These are phyloP conservation scores for Cerceris ruficornis DNA, from an alignment of 2,888 invertebrate genomes.

Conservation along the genomic window DNA sequence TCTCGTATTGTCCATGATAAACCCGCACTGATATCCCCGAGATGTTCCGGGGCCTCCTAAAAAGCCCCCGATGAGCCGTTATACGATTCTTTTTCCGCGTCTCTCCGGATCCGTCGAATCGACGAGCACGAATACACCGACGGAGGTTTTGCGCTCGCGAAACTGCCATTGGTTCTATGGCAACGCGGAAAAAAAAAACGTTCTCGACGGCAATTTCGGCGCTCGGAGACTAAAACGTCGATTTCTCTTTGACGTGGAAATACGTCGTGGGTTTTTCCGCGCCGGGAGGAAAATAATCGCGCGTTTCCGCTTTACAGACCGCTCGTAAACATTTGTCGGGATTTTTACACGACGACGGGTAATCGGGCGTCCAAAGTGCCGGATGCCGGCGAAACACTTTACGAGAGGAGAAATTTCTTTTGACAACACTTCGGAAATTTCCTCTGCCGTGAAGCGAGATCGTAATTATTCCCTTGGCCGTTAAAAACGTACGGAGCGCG, in stretches of 20 bases:
- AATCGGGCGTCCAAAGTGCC: slow-evolving; percentile 6
- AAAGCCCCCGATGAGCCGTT: slow-evolving; percentile 73
- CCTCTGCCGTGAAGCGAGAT: slow-evolving; percentile 47
- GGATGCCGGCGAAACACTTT: slow-evolving; percentile 15
- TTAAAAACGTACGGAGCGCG: slow-evolving; percentile 40
- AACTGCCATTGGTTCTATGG: slow-evolving; percentile 22
- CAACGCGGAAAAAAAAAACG: slow-evolving; percentile 46
- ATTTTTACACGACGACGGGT: not conserved
- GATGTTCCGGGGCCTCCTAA: slow-evolving; percentile 65
- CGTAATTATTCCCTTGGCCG: slow-evolving; percentile 54
- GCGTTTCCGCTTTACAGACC: not conserved
- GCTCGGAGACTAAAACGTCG: too few species aligned
- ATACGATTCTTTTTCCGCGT: slow-evolving; percentile 56
- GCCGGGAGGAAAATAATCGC: not conserved
- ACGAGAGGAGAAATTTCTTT: slow-evolving; percentile 40
- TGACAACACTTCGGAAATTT: slow-evolving; percentile 46
- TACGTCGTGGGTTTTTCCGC: not conserved
- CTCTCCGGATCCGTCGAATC: slow-evolving; percentile 23
- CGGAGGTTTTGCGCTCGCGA: slow-evolving; percentile 1
- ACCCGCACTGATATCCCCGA: slow-evolving; percentile 77
- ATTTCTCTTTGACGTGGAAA: too few species aligned
- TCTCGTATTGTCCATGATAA: slow-evolving; percentile 81
- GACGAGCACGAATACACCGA: slow-evolving; percentile 2
- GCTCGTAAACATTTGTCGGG: slow-evolving; percentile 1
- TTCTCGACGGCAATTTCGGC: not conserved